Evolutionary conservation across 2,113 vertebrate genomes (phyloP).

Genomic region (Cyprinus carpio): DNA sequence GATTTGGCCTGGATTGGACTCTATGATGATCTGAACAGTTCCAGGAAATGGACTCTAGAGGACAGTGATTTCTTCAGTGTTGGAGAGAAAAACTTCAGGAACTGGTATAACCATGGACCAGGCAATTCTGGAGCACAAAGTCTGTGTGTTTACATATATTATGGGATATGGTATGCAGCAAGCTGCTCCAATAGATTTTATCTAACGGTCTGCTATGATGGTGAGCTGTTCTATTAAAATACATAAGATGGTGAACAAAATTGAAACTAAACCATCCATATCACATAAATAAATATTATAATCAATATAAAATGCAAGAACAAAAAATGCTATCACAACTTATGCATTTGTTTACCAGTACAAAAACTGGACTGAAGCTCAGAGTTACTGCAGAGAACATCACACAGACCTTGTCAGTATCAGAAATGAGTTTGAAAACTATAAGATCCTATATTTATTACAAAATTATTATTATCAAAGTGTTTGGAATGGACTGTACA

Average conservation of each 20-base stretch:
- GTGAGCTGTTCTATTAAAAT: background rate
- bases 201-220: conserved; percentile 30
- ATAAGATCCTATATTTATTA: background rate
- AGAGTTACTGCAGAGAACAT: conserved; percentile 35
- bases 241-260: background rate
- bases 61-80: background rate
- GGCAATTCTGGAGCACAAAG: background rate
- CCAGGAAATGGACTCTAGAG: conserved; percentile 43
- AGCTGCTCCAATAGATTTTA: background rate
- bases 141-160: background rate
- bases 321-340: background rate
- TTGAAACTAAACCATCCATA: background rate
- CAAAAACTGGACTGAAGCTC: conserved; percentile 30
- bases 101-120: conserved; percentile 1
- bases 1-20: conserved; percentile 41
- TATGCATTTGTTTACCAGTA: background rate
- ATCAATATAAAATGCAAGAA: background rate
- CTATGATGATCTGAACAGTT: conserved; percentile 28
- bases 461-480: background rate
- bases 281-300: background rate
- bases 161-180: background rate
- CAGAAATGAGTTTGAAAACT: background rate
- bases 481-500: conserved; percentile 47
- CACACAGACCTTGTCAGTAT: too few relatives aligned
- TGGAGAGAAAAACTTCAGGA: conserved; percentile 22